A percentile compares a stretch with the other conserved stretches of the same genome.
Evolutionary conservation across 1,140 invertebrate genomes (phyloP).

Genomic region (Mizuhopecten yessoensis): DNA sequence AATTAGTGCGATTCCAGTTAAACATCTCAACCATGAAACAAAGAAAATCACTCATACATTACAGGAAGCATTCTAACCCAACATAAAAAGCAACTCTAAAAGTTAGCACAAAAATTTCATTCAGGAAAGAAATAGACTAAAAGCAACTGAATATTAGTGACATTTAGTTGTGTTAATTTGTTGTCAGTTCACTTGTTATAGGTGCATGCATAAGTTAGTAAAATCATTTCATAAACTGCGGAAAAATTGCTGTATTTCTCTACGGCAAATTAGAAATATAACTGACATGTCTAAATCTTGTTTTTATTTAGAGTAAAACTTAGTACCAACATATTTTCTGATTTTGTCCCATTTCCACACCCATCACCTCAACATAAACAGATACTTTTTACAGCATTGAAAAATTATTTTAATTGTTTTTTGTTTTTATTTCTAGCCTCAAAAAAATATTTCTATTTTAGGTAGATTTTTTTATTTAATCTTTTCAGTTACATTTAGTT

Average conservation of each 20-base stretch:
- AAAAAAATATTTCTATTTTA: too few species aligned
- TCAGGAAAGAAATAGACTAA: too few species aligned
- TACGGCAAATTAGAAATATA: too few species aligned
- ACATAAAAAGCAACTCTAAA: background rate
- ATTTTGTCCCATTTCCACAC: background rate
- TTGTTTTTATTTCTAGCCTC: too few species aligned
- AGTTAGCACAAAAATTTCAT: background rate
- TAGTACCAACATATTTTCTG: background rate
- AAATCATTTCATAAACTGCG: background rate
- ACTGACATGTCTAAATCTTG: background rate
- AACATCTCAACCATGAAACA: background rate
- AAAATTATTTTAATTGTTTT: background rate
- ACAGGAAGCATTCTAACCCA: too few species aligned
- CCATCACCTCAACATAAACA: background rate
- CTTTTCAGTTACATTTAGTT: background rate
- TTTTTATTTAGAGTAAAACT: too few species aligned
- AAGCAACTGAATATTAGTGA: background rate
- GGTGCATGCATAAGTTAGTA: background rate
- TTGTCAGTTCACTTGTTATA: too few species aligned
- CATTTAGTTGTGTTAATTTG: background rate
- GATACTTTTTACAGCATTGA: background rate
- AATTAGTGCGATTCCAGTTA: background rate
- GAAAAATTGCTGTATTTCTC: too few species aligned
- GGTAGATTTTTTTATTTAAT: too few species aligned
- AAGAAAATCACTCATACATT: background rate